Base-by-base conservation (phyloP, 2,888 invertebrate species). In the Cyrtodaria siliqua region DNA sequence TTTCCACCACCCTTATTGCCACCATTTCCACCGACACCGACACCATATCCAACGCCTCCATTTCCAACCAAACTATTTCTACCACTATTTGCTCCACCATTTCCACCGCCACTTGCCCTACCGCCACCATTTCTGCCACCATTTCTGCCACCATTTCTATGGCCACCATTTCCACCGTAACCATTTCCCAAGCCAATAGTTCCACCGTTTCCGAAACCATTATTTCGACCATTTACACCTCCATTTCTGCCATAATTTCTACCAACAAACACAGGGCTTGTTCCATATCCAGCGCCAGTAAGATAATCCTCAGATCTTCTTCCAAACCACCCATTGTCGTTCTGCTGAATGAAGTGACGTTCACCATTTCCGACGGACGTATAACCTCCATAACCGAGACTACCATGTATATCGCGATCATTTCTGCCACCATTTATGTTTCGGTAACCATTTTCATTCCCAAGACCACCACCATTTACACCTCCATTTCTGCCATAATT, bases 191-290 rank as follows among this genome's bases (percentile, higher is more conserved):
- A 27, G 18, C 49, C 33, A 26, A 23, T 33, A 47, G 47, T 61
- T 26, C 61, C 47, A 47, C 61, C 47, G 26, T 49, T 61, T 9
- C 49, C 26, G 2, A 16, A n/a, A 24, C 16, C 26, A 53, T 26
- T 14, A 16, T 26, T 61, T 49, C 61, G 26, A 29, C 50, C 26
- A 2, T 26, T 26, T 6, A 20, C 52, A 52, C 24, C 16, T 6
- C 24, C 16, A 20, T 14, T n/a, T n/a, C n/a, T n/a, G n/a, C n/a
- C n/a, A n/a, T n/a, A n/a, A n/a, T n/a, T n/a, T n/a, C n/a, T n/a
- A n/a, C n/a, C n/a, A n/a, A n/a, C n/a, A n/a, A n/a, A n/a, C n/a
- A n/a, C n/a, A n/a, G n/a, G n/a, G n/a, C n/a, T n/a, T n/a, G n/a
- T n/a, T n/a, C n/a, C n/a, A n/a, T n/a, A n/a, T n/a, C n/a, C n/a